Percentiles rank a stretch among this genome's conserved stretches.
These are phyloP conservation scores for Ptychobarbus kaznakovi DNA, from an alignment of 2,797 vertebrate species.

Conservation along the genomic window DNA sequence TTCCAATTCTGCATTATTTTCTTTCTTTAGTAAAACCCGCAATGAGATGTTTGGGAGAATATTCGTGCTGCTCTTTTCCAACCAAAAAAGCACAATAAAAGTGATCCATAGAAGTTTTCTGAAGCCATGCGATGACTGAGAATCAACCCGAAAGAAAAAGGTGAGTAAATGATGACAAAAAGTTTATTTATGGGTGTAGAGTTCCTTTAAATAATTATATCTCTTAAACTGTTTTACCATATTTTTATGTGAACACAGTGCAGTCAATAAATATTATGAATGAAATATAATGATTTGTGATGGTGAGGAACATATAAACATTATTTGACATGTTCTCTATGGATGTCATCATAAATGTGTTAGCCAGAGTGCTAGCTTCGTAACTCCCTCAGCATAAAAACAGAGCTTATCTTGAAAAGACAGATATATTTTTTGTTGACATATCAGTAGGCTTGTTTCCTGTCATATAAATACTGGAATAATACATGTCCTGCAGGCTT, in stretches of 20 bases:
- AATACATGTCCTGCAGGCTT: constrained; percentile 37
- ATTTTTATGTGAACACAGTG: neutral
- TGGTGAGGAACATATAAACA: neutral
- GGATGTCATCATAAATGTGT: constrained; percentile 8
- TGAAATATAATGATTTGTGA: neutral
- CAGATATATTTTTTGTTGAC: constrained; percentile 34
- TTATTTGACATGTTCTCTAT: neutral
- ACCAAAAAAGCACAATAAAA: neutral
- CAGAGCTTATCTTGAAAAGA: constrained; percentile 22
- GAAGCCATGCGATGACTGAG: neutral
- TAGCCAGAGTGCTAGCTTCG: neutral
- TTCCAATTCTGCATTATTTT: neutral
- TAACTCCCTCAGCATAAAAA: constrained; percentile 18
- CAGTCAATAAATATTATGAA: neutral
- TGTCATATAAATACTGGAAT: constrained; percentile 17
- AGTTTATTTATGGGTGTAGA: neutral
- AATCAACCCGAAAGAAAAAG: neutral
- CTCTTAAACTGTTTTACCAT: neutral
- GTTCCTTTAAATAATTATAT: neutral
- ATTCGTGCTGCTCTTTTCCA: neutral
- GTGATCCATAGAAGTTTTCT: neutral
- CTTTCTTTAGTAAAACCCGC: neutral
- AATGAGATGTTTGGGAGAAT: neutral
- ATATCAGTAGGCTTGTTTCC: constrained; percentile 15
- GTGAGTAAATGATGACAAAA: neutral